Percentiles rank a stretch among this genome's conserved stretches.
These are phyloP conservation scores for Tetragnatha montana DNA, from an alignment of 2,888 invertebrate genomes.

Conservation along the genomic window DNA sequence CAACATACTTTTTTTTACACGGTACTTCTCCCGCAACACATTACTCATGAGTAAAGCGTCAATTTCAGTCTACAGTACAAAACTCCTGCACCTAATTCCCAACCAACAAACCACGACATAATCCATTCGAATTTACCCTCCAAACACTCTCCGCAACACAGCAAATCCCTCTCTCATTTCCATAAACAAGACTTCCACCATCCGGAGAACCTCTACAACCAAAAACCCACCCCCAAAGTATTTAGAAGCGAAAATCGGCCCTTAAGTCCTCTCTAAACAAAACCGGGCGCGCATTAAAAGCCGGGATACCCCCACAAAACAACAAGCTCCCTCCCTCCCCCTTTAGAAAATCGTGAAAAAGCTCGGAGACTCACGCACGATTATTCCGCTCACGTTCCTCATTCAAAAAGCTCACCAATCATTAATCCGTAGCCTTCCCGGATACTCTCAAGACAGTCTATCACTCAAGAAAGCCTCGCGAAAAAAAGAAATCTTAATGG, in stretches of 20 bases:
- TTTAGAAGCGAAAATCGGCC: no score
- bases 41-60: no score
- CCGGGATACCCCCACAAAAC: no score
- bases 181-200: background rate
- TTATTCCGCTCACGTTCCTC: constrained; percentile 67
- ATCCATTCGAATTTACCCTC: no score
- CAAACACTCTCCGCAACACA: no score
- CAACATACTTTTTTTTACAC: no score
- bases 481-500: constrained; percentile 64
- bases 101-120: no score
- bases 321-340: background rate
- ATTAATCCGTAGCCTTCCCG: constrained; percentile 65
- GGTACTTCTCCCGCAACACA: no score
- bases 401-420: constrained; percentile 64
- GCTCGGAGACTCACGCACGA: constrained; percentile 51
- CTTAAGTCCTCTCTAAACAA: no score
- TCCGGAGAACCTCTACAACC: background rate
- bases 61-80: no score
- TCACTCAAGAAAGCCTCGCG: constrained; percentile 54
- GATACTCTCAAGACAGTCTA: constrained; percentile 60
- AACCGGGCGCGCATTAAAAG: no score
- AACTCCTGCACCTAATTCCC: no score
- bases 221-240: background rate
- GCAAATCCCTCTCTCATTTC: background rate
- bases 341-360: constrained; percentile 25